These are phyloP conservation scores for Hermatobates lingyangjiaoensis DNA, from an alignment of 1,140 invertebrate species.

Conservation along the genomic window DNA sequence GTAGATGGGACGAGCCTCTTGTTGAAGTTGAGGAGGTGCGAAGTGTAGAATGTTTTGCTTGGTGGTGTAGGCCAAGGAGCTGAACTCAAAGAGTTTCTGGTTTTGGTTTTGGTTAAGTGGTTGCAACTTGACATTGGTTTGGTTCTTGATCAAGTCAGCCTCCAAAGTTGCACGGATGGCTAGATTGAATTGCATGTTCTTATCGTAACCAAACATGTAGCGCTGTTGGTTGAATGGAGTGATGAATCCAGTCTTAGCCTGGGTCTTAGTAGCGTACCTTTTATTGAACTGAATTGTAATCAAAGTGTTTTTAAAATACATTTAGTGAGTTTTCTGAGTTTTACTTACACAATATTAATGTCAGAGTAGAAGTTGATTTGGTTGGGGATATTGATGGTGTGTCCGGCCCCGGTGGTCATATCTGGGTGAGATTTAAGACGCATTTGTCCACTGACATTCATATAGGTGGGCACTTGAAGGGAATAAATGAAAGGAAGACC, in stretches of 20 bases:
- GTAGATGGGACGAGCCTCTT: constrained; percentile 22
- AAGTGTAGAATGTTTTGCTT: constrained; percentile 31
- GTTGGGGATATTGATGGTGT: constrained; percentile 20
- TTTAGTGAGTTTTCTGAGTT: too few relatives aligned
- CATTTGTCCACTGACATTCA: constrained; percentile 26
- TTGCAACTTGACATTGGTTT: constrained; percentile 25
- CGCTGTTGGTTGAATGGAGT: constrained; percentile 35
- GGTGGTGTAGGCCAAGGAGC: constrained; percentile 34
- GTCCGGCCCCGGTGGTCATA: constrained; percentile 13
- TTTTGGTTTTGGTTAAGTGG: constrained; percentile 25
- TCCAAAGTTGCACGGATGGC: constrained; percentile 28
- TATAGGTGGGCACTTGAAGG: too few relatives aligned
- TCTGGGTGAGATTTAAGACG: constrained; percentile 24
- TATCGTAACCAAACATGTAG: constrained; percentile 35
- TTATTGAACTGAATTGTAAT: too few relatives aligned
- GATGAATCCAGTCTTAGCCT: constrained; percentile 37
- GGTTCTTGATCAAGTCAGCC: constrained; percentile 24
- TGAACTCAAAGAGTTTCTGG: constrained; percentile 30
- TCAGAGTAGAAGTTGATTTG: constrained; percentile 24
- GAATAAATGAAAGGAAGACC: too few relatives aligned
- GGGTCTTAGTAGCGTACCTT: constrained; percentile 26
- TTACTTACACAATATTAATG: constrained; percentile 23
- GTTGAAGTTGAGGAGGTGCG: constrained; percentile 23
- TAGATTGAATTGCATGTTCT: constrained; percentile 31
- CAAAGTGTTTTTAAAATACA: too few relatives aligned